Evolutionary conservation across 2,888 invertebrate genomes (phyloP).

Genomic region (Phragmatobia fuliginosa): DNA sequence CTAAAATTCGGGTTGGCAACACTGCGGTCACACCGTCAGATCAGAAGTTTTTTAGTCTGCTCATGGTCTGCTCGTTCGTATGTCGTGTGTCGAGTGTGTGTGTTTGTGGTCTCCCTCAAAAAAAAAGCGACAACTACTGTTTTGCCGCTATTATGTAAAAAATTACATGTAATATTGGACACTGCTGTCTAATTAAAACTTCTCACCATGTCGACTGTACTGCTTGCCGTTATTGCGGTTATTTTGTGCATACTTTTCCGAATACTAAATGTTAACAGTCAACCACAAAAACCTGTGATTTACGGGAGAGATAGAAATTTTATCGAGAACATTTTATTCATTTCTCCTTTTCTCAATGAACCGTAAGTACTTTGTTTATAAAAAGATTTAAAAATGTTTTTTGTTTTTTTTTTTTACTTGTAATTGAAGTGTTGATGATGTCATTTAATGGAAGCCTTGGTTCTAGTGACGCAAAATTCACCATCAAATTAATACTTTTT

Average conservation of each 20-base stretch:
- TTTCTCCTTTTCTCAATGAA: conserved; percentile 92
- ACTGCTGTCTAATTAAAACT: conserved; percentile 40
- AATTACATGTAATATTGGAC: conserved; percentile 45
- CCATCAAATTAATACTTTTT: neutral
- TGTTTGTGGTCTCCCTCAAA: conserved; percentile 54
- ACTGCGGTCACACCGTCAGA: neutral
- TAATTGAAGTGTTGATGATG: conserved; percentile 61
- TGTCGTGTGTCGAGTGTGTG: conserved; percentile 53
- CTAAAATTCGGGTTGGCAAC: too few species aligned
- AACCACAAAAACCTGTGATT: conserved; percentile 92
- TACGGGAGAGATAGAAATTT: conserved; percentile 92
- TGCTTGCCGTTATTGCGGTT: conserved; percentile 93
- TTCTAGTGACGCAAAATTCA: neutral
- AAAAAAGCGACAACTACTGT: conserved; percentile 53
- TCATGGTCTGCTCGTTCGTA: neutral
- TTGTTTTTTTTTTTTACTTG: neutral
- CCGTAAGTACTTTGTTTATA: conserved; percentile 91
- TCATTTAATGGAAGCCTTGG: conserved; percentile 57
- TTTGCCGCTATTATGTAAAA: conserved; percentile 74
- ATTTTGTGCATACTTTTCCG: conserved; percentile 94
- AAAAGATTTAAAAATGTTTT: neutral
- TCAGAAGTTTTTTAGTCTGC: conserved; percentile 46
- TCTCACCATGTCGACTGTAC: conserved; percentile 91
- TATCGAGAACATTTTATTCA: conserved; percentile 92
- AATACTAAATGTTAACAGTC: conserved; percentile 94